Conservation (phyloP, 2,888 invertebrate species). For the Tetanocera ferruginea region DNA sequence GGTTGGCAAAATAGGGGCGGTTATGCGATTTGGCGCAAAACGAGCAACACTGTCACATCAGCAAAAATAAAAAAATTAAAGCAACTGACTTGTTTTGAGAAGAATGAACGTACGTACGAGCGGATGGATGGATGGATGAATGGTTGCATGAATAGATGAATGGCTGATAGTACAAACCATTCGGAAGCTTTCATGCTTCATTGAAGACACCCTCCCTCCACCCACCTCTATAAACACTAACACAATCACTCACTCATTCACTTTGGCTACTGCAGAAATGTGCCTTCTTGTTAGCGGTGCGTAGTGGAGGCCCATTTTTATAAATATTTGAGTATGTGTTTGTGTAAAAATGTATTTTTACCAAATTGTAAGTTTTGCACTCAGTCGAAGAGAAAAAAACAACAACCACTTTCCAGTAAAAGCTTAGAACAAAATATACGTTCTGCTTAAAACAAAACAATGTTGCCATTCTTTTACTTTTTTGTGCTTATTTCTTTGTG, state of each 20-base stretch:
- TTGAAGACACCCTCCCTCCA: neutral
- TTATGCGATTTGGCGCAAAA: neutral
- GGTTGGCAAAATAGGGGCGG: neutral
- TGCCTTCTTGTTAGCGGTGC: too few species aligned
- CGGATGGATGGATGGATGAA: neutral
- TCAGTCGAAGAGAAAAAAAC: slow-evolving; percentile 49
- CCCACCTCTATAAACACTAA: too few species aligned
- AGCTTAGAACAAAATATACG: slow-evolving; percentile 9
- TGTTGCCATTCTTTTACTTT: slow-evolving; percentile 23
- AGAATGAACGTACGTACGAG: neutral
- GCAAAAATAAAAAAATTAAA: neutral
- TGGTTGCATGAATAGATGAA: neutral
- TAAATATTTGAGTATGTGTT: neutral
- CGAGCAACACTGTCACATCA: slow-evolving; percentile 7
- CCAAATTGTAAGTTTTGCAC: slow-evolving; percentile 67
- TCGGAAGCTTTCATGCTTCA: slow-evolving; percentile 13
- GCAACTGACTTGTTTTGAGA: neutral
- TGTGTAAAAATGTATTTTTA: slow-evolving; percentile 59
- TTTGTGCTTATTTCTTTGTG: slow-evolving; percentile 23
- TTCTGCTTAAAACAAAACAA: slow-evolving; percentile 1
- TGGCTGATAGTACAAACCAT: neutral
- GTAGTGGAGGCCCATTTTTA: neutral
- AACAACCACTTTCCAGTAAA: neutral
- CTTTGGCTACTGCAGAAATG: neutral
- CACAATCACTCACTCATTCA: neutral